Evolutionary conservation across 2,113 vertebrate genomes (phyloP).

Genomic region (Gymnocephalus cernua): DNA sequence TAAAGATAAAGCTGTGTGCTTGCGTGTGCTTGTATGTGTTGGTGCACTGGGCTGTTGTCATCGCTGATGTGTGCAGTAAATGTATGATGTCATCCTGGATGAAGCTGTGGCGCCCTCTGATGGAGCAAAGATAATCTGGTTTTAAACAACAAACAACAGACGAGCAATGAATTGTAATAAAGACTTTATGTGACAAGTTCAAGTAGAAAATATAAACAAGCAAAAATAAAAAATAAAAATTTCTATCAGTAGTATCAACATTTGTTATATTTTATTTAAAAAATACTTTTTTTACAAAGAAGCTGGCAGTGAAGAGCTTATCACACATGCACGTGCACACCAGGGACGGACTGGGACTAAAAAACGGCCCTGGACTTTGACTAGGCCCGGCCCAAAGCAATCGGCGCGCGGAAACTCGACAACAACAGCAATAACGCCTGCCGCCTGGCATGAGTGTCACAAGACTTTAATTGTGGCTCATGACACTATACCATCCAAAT

Average conservation of each 20-base stretch:
- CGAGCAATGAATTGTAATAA: background rate
- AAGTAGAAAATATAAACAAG: background rate
- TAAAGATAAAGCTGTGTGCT: too few relatives aligned
- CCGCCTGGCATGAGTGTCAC: too few relatives aligned
- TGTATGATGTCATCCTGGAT: background rate
- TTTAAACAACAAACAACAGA: background rate
- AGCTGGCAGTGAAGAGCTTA: background rate
- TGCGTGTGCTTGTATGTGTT: too few relatives aligned
- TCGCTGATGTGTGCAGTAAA: too few relatives aligned
- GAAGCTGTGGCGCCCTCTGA: background rate
- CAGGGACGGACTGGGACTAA: too few relatives aligned
- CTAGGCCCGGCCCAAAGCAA: too few relatives aligned
- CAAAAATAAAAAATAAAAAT: background rate
- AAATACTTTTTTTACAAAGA: background rate
- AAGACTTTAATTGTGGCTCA: too few relatives aligned
- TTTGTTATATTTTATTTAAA: background rate
- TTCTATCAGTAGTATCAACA: background rate
- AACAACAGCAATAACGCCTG: too few relatives aligned
- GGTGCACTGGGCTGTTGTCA: too few relatives aligned
- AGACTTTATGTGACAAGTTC: background rate
- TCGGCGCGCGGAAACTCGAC: too few relatives aligned
- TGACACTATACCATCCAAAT: too few relatives aligned
- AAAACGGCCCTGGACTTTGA: too few relatives aligned
- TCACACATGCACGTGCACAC: background rate
- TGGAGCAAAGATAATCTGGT: background rate